A percentile compares a stretch with the other conserved stretches of the same genome.
phyloP scores from a whole-genome alignment of 2,113 vertebrate genomes.

The Zosterops hypoxanthus region DNA sequence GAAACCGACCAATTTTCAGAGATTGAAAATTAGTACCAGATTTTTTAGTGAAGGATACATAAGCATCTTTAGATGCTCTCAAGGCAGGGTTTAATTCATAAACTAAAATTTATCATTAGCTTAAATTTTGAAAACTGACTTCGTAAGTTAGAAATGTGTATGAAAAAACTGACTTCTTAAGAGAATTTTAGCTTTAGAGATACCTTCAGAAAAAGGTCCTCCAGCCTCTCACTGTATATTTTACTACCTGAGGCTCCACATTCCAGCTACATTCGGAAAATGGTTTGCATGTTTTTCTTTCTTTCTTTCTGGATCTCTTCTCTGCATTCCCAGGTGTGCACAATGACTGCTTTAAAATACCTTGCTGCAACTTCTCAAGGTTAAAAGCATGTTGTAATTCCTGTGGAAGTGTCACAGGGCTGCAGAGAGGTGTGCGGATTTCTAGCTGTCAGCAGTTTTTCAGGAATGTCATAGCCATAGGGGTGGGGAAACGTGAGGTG shows the following conservation, averaged over 20 bases:
- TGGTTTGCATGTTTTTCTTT: background rate
- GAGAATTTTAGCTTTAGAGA: background rate
- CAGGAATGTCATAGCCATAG: background rate
- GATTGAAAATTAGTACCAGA: background rate
- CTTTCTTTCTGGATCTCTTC: background rate
- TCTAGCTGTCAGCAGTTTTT: background rate
- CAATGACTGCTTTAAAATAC: background rate
- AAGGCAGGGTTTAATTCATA: background rate
- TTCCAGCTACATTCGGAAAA: background rate
- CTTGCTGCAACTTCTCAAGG: background rate
- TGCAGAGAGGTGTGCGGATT: background rate
- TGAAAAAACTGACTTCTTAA: background rate
- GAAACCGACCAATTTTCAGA: background rate
- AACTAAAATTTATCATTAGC: background rate
- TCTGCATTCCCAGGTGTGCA: background rate
- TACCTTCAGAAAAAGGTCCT: background rate
- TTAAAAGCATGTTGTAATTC: background rate
- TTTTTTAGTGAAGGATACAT: background rate
- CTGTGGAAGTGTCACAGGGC: background rate
- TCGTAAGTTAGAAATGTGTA: background rate
- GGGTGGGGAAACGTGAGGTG: background rate
- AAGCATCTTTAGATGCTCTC: background rate
- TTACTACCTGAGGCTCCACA: background rate
- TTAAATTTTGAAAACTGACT: background rate
- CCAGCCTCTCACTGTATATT: background rate